A percentile compares a stretch with the other conserved stretches of the same genome.
phyloP scores from a whole-genome alignment of 2,797 vertebrate species.

The Platalea minor region DNA sequence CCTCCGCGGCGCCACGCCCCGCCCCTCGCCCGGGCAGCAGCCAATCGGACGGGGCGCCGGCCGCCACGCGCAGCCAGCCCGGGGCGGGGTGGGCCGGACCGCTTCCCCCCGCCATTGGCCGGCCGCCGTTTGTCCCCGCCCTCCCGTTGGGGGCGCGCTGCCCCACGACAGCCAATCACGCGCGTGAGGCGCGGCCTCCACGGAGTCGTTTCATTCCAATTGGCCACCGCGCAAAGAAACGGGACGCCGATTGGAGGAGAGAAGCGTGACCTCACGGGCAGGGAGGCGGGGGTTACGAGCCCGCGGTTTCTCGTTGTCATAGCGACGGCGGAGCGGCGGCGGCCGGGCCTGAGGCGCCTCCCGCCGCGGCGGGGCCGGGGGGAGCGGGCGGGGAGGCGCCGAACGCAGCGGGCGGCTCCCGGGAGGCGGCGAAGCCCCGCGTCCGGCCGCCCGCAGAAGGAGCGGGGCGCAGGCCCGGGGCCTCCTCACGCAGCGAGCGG shows the following conservation, averaged over 20 bases:
- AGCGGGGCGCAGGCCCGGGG: no score
- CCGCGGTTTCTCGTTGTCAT: neutral
- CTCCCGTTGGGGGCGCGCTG: no score
- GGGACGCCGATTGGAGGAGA: neutral
- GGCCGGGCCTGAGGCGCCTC: no score
- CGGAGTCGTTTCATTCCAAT: accelerated
- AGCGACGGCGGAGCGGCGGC: neutral
- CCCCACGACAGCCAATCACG: neutral
- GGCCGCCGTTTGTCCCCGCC: neutral
- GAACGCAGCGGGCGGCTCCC: no score
- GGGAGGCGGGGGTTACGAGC: neutral
- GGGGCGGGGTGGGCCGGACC: no score
- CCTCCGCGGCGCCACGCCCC: neutral
- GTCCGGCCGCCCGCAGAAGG: neutral
- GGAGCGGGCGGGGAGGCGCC: neutral
- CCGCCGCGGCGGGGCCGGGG: neutral
- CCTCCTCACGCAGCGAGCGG: neutral
- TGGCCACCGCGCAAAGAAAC: accelerated
- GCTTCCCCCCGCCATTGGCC: neutral
- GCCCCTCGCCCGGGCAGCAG: neutral
- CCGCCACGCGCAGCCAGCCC: neutral
- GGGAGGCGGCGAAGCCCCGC: no score
- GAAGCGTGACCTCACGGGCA: no score
- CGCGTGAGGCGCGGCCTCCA: neutral
- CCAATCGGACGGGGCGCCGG: neutral